Percentiles rank a stretch among this genome's conserved stretches.
Conservation (phyloP, 2,888 invertebrate species). For the Eupithecia subumbrata region DNA sequence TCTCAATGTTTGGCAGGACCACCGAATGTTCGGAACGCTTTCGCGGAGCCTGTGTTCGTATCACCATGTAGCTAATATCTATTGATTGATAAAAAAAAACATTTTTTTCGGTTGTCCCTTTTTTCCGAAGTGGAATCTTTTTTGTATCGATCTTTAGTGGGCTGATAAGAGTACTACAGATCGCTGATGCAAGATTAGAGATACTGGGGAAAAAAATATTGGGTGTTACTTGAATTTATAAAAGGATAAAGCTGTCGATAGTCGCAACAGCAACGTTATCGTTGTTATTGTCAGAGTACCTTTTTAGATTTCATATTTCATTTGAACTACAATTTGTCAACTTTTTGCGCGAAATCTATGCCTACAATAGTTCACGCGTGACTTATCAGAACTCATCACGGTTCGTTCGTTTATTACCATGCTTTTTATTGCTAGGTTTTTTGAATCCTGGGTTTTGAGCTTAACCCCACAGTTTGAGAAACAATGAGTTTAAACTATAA, state of each 20-base stretch:
- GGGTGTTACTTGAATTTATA: neutral
- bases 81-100: neutral
- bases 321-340: neutral
- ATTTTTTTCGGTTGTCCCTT: neutral
- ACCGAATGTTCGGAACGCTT: neutral
- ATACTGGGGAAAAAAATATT: neutral
- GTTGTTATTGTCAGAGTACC: neutral
- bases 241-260: neutral
- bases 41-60: neutral
- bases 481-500: constrained; percentile 30
- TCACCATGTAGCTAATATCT: neutral
- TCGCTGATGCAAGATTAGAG: neutral
- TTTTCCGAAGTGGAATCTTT: neutral
- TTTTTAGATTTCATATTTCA: neutral
- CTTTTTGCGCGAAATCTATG: neutral
- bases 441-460: neutral
- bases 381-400: neutral
- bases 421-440: neutral
- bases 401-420: neutral
- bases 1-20: constrained; percentile 23
- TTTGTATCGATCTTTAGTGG: neutral
- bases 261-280: neutral
- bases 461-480: constrained; percentile 29
- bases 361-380: neutral
- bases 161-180: neutral